These are phyloP conservation scores for Drosophila repleta DNA, from an alignment of 1,140 invertebrate species.

Conservation along the genomic window DNA sequence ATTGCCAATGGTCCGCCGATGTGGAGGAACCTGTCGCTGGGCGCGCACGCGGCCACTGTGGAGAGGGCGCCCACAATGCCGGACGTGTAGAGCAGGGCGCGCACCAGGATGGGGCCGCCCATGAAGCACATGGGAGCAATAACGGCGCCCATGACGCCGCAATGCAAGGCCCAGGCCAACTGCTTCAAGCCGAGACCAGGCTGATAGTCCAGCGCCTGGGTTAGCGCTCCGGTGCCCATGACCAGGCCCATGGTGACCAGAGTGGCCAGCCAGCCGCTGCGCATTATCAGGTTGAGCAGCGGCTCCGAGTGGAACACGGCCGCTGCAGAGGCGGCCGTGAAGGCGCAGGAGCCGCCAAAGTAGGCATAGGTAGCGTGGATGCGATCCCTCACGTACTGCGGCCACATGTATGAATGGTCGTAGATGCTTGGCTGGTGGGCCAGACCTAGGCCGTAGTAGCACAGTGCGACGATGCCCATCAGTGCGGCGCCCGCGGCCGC, in stretches of 20 bases:
- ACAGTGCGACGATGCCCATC: conserved; percentile 94
- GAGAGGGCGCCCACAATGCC: conserved; percentile 97
- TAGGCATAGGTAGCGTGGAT: conserved; percentile 97
- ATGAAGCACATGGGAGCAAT: conserved; percentile 96
- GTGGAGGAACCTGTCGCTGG: conserved; percentile 97
- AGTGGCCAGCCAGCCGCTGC: conserved; percentile 91
- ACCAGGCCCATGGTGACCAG: conserved; percentile 92
- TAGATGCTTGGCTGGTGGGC: conserved; percentile 91
- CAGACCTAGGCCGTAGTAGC: conserved; percentile 97
- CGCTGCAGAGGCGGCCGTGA: conserved; percentile 93
- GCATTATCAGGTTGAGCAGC: conserved; percentile 89
- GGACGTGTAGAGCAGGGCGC: conserved; percentile 97
- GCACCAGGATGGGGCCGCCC: conserved; percentile 93
- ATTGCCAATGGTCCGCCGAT: conserved; percentile 97
- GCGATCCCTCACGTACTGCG: conserved; percentile 95
- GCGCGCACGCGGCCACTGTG: conserved; percentile 97
- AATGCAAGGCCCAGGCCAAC: conserved; percentile 95
- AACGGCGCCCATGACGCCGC: conserved; percentile 94
- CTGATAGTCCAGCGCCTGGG: conserved; percentile 90
- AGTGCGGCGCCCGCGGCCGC: conserved; percentile 94
- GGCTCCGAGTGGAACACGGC: conserved; percentile 91
- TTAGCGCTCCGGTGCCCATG: conserved; percentile 94
- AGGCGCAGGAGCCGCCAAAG: conserved; percentile 93
- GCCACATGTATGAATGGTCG: conserved; percentile 95
- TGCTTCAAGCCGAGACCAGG: conserved; percentile 96